phyloP scores from a whole-genome alignment of 2,113 vertebrate species.

The Lophius piscatorius region DNA sequence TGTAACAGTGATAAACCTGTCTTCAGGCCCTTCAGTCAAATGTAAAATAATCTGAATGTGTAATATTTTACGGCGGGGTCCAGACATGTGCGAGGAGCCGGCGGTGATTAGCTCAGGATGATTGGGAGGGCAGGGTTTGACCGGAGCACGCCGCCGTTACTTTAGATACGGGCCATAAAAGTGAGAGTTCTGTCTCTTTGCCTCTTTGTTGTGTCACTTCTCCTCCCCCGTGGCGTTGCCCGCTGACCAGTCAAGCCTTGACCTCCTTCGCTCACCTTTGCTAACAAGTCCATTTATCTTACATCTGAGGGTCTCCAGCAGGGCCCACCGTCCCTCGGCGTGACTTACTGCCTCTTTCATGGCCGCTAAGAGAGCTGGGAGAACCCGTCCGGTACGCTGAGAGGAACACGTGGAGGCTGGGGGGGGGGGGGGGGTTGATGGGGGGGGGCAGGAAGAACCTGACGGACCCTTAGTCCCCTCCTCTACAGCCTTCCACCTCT shows the following conservation, averaged over 20 bases:
- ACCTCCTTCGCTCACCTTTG: conserved; percentile 62
- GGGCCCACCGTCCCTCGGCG: conserved; percentile 43
- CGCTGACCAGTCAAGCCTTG: conserved; percentile 52
- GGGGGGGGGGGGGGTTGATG: too few species aligned
- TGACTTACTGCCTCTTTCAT: conserved; percentile 50
- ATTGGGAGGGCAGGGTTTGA: not conserved
- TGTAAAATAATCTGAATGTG: too few species aligned
- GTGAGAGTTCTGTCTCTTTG: conserved; percentile 18
- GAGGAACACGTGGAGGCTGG: too few species aligned
- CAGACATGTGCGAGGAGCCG: too few species aligned
- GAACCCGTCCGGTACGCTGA: too few species aligned
- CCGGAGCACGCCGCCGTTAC: not conserved
- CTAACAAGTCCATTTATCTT: conserved; percentile 71
- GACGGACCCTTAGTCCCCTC: too few species aligned
- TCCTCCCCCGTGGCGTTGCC: conserved; percentile 38
- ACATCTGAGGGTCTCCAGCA: conserved; percentile 61
- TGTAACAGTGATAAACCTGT: too few species aligned
- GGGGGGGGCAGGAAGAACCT: too few species aligned
- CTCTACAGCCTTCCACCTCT: too few species aligned
- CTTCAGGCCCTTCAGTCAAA: too few species aligned
- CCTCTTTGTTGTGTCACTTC: conserved; percentile 56
- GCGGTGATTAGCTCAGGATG: not conserved
- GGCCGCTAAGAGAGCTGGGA: conserved; percentile 14
- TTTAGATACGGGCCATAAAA: conserved; percentile 21
- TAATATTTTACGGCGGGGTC: too few species aligned